Evolutionary conservation across 2,113 vertebrate genomes (phyloP), one percentile per base, ranked within the genome.

Genomic region (Zapornia atra): DNA sequence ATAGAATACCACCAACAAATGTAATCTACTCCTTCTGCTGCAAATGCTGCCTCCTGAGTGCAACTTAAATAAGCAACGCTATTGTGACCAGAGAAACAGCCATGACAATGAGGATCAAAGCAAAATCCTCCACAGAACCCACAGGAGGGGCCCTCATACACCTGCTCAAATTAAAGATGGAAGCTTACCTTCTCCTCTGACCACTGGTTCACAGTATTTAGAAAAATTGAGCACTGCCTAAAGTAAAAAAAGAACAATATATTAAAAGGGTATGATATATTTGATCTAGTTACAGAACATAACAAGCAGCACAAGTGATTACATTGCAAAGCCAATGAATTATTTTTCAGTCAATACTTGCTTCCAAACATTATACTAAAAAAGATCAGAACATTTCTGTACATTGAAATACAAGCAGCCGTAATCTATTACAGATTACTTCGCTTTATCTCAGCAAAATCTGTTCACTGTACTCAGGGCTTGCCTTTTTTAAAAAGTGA

Each of bases 141-240:
- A 56, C 16, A 10, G 34, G 28, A 20, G 11, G 29, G 24, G 15
- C 53, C 19, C n/a, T 77, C 59, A 50, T 5, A 36, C 11, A 91
- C 3, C 14, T 8, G 1, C 70, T 57, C 68, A 88, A 75, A 75
- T 33, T 42, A 79, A 90, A 75, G 29, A 48, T 79, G 82, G 25
- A 79, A n/a, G 88, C 90, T 98, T 98, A 99, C 99, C 99, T 98
- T 99, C 99, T 97, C 98, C 99, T 97, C 98, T 99, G 69, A 98
- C 97, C 93, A 99, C 92, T 3, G 99, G 99, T 91, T 99, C 99
- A 92, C 99, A 99, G 95, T 99, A 99, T 97, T 99, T 99, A 28
- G 98, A 97, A 91, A 99, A 99, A 98, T 99, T 99, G 72, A 99
- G 98, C 1, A 95, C 98, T 86, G 99, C 99, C 99, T 99, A 69